Evolutionary conservation across 2,888 invertebrate genomes (phyloP), one percentile per base, ranked within the genome.

Genomic region (Leucophenga maculata): DNA sequence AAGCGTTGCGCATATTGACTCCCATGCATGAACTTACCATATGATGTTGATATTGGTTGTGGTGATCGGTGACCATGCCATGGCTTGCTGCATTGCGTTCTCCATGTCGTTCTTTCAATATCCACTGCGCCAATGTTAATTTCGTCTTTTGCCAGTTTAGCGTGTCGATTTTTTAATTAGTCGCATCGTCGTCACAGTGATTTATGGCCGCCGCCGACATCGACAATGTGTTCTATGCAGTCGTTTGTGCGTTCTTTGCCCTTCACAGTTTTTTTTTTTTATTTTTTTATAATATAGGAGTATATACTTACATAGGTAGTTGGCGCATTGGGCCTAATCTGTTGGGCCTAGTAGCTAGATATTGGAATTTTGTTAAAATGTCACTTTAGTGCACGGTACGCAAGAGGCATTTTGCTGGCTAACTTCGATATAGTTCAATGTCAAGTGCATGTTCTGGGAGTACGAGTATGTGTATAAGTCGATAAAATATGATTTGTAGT

Each of bases 111-210:
- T 64, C 70, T 9, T 52, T 52, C 18, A 16, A 52, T 18, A 20
- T 52, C 20, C 6, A 18, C 18, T 65, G 68, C 72, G 79, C 75
- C 75, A 81, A 83, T 83, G 80, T 83, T 82, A 83, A 80, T 81
- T 83, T 77, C 73, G 82, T 75, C 83, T 82, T 75, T 78, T 77
- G 84, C 82, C 82, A 80, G 84, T 80, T 81, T 78, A 82, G 81
- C 84, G 81, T 81, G 81, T 80, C 84, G 84, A 81, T 81, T 81
- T 81, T 81, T 81, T 81, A 81, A 81, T 81, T 81, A 81, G 84
- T 82, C 84, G 78, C 82, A 78, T 78, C 80, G 78, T 80, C 78
- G 81, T 83, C 82, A 74, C 74, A 76, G 80, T 81, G 81, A 81
- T 81, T 81, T 81, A 81, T 81, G 80, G 76, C 46, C 78, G 73